phyloP scores from a whole-genome alignment of 2,888 invertebrate genomes.

The Vesta saturnalis region DNA sequence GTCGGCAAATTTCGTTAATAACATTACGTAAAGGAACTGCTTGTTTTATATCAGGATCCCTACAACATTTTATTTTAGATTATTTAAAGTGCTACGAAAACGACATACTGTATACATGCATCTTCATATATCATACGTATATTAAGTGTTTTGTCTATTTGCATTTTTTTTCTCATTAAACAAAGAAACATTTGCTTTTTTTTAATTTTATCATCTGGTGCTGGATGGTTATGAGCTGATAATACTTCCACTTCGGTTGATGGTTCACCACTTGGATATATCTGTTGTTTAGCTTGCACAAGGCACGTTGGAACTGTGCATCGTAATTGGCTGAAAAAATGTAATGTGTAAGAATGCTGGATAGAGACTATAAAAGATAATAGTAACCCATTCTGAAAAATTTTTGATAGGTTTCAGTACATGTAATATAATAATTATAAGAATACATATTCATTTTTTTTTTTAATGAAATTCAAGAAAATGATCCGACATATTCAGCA shows the following conservation, averaged over 20 bases:
- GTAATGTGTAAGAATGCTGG: no score
- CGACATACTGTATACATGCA: constrained; percentile 53
- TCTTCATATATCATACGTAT: constrained; percentile 55
- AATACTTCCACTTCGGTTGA: constrained; percentile 45
- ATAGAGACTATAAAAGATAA: no score
- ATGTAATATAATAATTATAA: no score
- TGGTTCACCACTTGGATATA: constrained; percentile 36
- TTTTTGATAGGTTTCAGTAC: no score
- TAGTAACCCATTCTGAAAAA: no score
- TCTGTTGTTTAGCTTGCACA: constrained; percentile 39
- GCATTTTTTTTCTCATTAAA: constrained; percentile 55
- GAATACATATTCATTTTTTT: no score
- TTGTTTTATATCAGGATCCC: constrained; percentile 51
- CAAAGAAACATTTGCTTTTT: constrained; percentile 56
- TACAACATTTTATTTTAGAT: constrained; percentile 39
- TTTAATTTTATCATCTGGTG: constrained; percentile 43
- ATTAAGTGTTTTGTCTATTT: constrained; percentile 54
- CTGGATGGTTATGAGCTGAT: constrained; percentile 52
- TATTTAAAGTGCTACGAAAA: not conserved
- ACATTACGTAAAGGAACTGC: constrained; percentile 54
- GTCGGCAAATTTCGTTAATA: constrained; percentile 56
- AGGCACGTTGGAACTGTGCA: not conserved
- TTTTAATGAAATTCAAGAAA: no score
- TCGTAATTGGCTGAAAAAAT: constrained; percentile 9
- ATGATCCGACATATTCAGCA: no score